Percentiles rank a stretch among this genome's conserved stretches.
These are phyloP conservation scores for Volucella inflata DNA, from an alignment of 2,888 invertebrate species.

Conservation along the genomic window DNA sequence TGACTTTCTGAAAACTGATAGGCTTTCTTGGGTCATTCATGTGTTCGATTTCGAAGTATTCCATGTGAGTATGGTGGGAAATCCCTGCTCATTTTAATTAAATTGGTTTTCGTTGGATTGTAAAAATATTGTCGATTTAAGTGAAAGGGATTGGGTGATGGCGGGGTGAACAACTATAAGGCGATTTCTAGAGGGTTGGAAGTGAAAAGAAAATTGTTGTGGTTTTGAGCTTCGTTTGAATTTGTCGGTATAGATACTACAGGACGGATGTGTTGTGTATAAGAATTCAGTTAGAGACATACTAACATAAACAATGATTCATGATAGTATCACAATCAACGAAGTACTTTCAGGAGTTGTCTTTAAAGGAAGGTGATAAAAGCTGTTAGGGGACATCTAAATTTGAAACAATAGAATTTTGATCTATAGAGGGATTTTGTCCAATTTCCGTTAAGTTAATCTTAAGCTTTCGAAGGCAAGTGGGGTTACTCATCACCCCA, in stretches of 20 bases:
- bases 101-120: conserved; percentile 45
- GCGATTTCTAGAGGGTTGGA: conserved; percentile 41
- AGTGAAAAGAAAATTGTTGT: conserved; percentile 57
- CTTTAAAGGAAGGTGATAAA: conserved; percentile 38
- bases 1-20: conserved; percentile 31
- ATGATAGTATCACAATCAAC: conserved; percentile 41
- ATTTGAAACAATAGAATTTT: too few relatives aligned
- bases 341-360: conserved; percentile 39
- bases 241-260: not conserved
- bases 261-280: conserved; percentile 31
- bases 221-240: conserved; percentile 33
- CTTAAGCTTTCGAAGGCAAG: too few relatives aligned
- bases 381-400: conserved; percentile 7
- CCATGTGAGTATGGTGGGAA: not conserved
- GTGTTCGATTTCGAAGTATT: not conserved
- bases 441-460: too few relatives aligned
- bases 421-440: too few relatives aligned
- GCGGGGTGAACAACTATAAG: conserved; percentile 1
- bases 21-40: conserved; percentile 29
- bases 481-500: too few relatives aligned
- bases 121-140: conserved; percentile 14
- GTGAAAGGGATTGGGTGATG: not conserved
- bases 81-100: conserved; percentile 23
- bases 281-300: conserved; percentile 54
- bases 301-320: conserved; percentile 51